These are phyloP conservation scores for Piprites chloris DNA, from an alignment of 2,113 vertebrate genomes.

Conservation along the genomic window DNA sequence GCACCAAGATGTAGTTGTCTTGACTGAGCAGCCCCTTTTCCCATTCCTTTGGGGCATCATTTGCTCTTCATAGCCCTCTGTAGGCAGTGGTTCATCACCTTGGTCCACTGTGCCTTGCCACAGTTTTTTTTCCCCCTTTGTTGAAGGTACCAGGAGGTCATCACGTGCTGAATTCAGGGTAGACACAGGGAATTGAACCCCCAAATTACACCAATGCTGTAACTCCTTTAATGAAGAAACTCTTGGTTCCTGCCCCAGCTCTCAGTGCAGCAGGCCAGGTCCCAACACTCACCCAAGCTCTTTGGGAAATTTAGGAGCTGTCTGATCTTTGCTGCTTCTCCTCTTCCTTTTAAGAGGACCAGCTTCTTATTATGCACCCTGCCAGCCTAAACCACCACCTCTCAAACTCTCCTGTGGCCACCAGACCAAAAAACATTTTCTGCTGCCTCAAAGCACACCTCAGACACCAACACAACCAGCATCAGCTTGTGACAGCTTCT, in stretches of 20 bases:
- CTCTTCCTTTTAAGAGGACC: neutral
- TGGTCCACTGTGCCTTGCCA: neutral
- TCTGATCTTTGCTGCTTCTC: neutral
- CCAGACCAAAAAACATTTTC: neutral
- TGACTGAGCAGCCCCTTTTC: neutral
- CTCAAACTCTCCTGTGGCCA: neutral
- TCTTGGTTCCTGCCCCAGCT: neutral
- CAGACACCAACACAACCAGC: neutral
- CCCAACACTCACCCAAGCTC: neutral
- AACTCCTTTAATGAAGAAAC: neutral
- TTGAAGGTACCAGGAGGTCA: neutral
- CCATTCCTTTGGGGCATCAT: neutral
- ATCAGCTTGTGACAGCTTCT: neutral
- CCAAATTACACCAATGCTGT: neutral
- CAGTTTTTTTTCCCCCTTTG: rapidly evolving
- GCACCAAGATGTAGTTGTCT: neutral
- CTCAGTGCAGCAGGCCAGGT: neutral
- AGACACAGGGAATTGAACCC: neutral
- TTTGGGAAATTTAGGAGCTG: neutral
- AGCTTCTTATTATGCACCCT: rapidly evolving
- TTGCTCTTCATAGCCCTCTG: neutral
- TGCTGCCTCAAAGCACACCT: neutral
- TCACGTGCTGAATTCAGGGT: neutral
- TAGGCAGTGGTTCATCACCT: neutral
- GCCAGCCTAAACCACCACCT: neutral